These are phyloP conservation scores for Rhynchomys soricoides DNA, from an alignment of 2,113 vertebrate genomes.

Conservation along the genomic window DNA sequence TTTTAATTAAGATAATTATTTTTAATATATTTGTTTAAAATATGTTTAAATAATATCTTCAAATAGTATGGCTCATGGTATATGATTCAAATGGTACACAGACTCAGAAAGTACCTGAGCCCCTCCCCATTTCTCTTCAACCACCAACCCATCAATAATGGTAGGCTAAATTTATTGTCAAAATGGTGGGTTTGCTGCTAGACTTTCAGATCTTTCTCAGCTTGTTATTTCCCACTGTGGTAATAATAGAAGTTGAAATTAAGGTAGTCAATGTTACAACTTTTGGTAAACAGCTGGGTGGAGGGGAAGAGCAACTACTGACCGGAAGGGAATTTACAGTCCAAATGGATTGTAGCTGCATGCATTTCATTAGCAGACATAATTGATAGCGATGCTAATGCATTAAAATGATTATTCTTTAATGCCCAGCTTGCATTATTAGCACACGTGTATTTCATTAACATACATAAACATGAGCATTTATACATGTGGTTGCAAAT, in stretches of 20 bases:
- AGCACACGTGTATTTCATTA: constrained; percentile 65
- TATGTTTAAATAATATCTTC: constrained; percentile 10
- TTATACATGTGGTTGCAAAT: constrained; percentile 31
- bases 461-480: constrained; percentile 56
- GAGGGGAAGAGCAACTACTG: constrained; percentile 31
- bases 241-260: constrained; percentile 44
- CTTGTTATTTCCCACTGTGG: background rate
- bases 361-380: constrained; percentile 38
- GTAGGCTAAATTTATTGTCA: background rate
- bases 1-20: background rate
- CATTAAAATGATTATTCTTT: constrained; percentile 65
- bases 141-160: background rate
- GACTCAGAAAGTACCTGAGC: background rate
- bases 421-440: constrained; percentile 55
- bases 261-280: background rate
- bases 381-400: constrained; percentile 52
- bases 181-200: constrained; percentile 34
- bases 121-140: background rate
- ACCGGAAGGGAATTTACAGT: constrained; percentile 36
- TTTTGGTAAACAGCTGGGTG: constrained; percentile 17
- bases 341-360: background rate
- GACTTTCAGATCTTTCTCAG: constrained; percentile 37
- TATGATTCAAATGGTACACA: too few relatives aligned
- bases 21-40: background rate
- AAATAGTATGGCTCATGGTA: background rate